These are phyloP conservation scores for Acipenser oxyrinchus DNA, from an alignment of 2,797 vertebrate genomes.

Conservation along the genomic window DNA sequence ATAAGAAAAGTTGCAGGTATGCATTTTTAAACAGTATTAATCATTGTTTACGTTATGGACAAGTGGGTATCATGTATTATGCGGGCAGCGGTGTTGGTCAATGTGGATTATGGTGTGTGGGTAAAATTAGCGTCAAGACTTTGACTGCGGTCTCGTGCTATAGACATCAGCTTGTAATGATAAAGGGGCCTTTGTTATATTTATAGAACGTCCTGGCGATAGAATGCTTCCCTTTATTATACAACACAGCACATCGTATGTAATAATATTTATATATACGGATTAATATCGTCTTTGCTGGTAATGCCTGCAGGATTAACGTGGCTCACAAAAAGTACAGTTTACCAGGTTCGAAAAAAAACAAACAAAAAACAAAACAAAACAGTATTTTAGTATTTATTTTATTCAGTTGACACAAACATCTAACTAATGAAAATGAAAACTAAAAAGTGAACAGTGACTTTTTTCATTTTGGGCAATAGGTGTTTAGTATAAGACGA, in stretches of 20 bases:
- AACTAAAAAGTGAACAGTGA: no score
- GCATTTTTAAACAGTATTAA: not conserved
- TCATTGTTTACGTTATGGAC: conserved; percentile 6
- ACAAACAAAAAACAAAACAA: no score
- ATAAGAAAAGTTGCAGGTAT: no score
- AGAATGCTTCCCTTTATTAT: not conserved
- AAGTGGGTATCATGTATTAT: conserved; percentile 12
- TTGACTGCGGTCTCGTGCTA: conserved; percentile 17
- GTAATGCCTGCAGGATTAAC: conserved; percentile 24
- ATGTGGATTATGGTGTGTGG: conserved; percentile 19
- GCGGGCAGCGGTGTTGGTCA: conserved; percentile 22
- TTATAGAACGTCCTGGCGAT: not conserved
- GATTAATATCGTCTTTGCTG: conserved; percentile 13
- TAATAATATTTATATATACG: not conserved
- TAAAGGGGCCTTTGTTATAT: not conserved
- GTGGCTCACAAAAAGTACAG: no score
- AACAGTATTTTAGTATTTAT: no score
- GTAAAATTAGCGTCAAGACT: conserved; percentile 19
- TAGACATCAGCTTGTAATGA: not conserved
- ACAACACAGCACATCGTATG: no score
- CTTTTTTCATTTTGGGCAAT: no score
- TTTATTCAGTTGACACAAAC: no score
- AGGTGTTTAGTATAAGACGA: no score
- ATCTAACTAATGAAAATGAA: no score
- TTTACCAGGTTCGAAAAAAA: no score